Evolutionary conservation across 2,113 vertebrate genomes (phyloP).

Genomic region (Coreoperca whiteheadi): DNA sequence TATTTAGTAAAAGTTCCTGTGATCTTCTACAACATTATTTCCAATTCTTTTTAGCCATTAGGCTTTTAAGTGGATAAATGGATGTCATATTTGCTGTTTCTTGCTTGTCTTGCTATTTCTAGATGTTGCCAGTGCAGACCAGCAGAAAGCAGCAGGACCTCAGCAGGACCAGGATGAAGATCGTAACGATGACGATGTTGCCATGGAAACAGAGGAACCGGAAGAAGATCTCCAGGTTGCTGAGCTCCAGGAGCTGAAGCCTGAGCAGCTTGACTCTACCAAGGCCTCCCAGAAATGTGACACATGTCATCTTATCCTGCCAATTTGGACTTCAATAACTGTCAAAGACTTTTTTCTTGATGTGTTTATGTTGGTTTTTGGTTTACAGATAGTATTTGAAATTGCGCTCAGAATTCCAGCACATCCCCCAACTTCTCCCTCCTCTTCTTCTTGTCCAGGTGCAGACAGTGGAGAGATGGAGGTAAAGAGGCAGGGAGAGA

Average conservation of each 20-base stretch:
- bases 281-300: slow-evolving; percentile 82
- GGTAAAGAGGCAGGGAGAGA: slow-evolving; percentile 72
- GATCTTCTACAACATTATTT: neutral
- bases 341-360: neutral
- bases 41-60: neutral
- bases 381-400: neutral
- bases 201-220: slow-evolving; percentile 87
- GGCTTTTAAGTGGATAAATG: too few relatives aligned
- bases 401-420: neutral
- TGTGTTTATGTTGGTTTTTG: neutral
- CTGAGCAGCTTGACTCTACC: slow-evolving; percentile 84
- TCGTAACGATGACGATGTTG: slow-evolving; percentile 79
- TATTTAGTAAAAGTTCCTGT: neutral
- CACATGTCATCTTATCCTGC: neutral
- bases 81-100: neutral
- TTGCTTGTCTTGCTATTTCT: neutral
- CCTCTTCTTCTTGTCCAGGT: slow-evolving; percentile 66
- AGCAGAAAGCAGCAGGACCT: slow-evolving; percentile 85
- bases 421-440: neutral
- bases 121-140: slow-evolving; percentile 94
- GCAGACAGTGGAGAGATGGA: slow-evolving; percentile 85
- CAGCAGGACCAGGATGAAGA: slow-evolving; percentile 77
- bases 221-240: slow-evolving; percentile 84
- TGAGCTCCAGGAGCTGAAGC: slow-evolving; percentile 88
- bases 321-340: neutral